These are phyloP conservation scores for Drosophila equinoxialis DNA, from an alignment of 1,140 invertebrate genomes.

Conservation along the genomic window DNA sequence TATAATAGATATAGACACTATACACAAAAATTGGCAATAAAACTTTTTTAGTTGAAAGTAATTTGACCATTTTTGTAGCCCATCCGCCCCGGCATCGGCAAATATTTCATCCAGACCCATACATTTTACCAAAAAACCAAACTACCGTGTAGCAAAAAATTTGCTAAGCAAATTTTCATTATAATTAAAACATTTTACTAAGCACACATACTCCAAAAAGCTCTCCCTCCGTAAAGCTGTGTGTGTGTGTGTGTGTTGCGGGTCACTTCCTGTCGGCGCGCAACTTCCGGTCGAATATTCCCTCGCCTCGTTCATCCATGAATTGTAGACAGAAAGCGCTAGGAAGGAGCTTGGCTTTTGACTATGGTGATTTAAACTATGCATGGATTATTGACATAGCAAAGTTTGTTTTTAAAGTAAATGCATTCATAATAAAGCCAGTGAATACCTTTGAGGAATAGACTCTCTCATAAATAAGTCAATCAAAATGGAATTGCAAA, in stretches of 20 bases:
- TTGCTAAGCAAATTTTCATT: slow-evolving; percentile 65
- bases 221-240: slow-evolving; percentile 19
- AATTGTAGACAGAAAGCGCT: background rate
- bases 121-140: background rate
- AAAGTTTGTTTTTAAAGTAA: slow-evolving; percentile 5
- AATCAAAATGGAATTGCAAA: slow-evolving; percentile 9
- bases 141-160: slow-evolving; percentile 54
- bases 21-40: background rate
- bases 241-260: slow-evolving; percentile 1
- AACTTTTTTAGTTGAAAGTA: slow-evolving; percentile 46
- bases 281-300: slow-evolving; percentile 51
- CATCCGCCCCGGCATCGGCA: background rate
- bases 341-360: slow-evolving; percentile 23
- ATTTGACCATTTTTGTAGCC: slow-evolving; percentile 24
- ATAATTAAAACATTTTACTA: slow-evolving; percentile 77
- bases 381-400: slow-evolving; percentile 30
- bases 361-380: slow-evolving; percentile 46
- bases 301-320: background rate
- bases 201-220: slow-evolving; percentile 36
- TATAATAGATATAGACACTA: background rate
- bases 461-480: slow-evolving; percentile 11
- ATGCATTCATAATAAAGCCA: slow-evolving; percentile 7
- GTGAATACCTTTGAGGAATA: slow-evolving; percentile 8
- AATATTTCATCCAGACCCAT: too few species aligned
- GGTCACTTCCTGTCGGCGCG: slow-evolving; percentile 69